phyloP scores from a whole-genome alignment of 1,140 invertebrate species.

The Lucilia sericata region DNA sequence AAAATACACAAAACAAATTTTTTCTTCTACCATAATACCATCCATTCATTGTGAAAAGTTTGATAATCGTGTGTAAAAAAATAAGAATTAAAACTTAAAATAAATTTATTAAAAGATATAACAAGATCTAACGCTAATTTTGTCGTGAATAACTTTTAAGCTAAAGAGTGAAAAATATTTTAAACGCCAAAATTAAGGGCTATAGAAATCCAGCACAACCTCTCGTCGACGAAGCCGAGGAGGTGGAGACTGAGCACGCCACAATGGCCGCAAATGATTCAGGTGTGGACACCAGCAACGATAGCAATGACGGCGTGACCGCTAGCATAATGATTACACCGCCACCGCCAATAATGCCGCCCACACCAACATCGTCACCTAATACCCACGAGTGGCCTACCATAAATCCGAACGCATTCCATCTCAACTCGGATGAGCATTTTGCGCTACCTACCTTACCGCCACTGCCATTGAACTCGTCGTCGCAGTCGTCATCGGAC shows the following conservation, averaged over 20 bases:
- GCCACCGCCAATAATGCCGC: conserved; percentile 70
- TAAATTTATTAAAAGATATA: not conserved
- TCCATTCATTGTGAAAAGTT: conserved; percentile 26
- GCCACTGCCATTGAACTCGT: conserved; percentile 57
- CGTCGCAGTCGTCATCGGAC: conserved; percentile 50
- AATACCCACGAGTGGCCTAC: conserved; percentile 70
- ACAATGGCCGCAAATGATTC: conserved; percentile 71
- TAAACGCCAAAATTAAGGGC: conserved; percentile 16
- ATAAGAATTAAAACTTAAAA: not conserved
- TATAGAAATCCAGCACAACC: conserved; percentile 35
- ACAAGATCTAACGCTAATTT: not conserved
- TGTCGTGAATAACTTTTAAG: not conserved
- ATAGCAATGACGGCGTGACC: conserved; percentile 50
- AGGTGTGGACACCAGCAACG: conserved; percentile 73
- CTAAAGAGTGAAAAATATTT: not conserved
- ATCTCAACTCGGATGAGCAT: conserved; percentile 59
- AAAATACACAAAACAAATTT: conserved; percentile 49
- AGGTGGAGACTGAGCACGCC: conserved; percentile 32
- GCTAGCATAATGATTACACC: conserved; percentile 69
- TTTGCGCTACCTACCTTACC: conserved; percentile 64
- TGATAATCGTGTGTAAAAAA: conserved; percentile 22
- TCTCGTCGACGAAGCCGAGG: conserved; percentile 29
- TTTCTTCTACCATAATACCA: conserved; percentile 33
- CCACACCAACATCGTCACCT: conserved; percentile 67
- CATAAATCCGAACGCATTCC: conserved; percentile 66